Base-by-base conservation (phyloP, 1,140 invertebrate species). In the Globodera rostochiensis region DNA sequence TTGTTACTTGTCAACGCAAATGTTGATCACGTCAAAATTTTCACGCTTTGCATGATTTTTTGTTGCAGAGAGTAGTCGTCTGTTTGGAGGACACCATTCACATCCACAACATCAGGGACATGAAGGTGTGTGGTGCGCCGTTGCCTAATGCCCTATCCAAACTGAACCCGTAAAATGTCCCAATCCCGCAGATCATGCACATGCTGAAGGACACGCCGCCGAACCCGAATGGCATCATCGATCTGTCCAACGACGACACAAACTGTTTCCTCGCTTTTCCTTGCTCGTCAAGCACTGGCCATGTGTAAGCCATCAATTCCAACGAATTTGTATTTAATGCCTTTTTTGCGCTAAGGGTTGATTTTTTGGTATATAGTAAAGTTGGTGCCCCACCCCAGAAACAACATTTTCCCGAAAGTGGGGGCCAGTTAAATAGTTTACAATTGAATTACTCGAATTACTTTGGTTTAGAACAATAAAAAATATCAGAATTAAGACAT, bases 31-130 rank as follows among this genome's bases (percentile, higher is more conserved):
- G 11, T 73, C 82, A 21, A 8, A 9, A 15, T 74, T 70, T 80
- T 36, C 36, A 36, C 36, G 36, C 36, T 36, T 2, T 36, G 36
- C 36, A 36, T 66, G 71, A n/a, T 46, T 36, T 21, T 53, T 47
- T 53, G 21, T 53, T 82, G 84, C 92, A 96, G 94, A 93, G 97
- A 88, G 92, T 99, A 89, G 94, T 99, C 79, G 97, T 99, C 83
- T 98, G 97, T 91, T 91, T 99, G 85, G 96, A 98, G 91, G 97
- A 99, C 90, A 96, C 95, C 78, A 92, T 99, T 79, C 97, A 98
- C 90, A 98, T 99, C 89, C 97, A 99, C 92, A 98, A 98, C 91
- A 98, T 99, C 84, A 93, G 95, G 73, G 97, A 99, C 90, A 98
- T 99, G 97, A 97, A 96, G 91, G 95, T 98, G 73, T 81, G 83